Evolutionary conservation across 1,140 invertebrate species (phyloP).

Genomic region (Papilio xuthus): DNA sequence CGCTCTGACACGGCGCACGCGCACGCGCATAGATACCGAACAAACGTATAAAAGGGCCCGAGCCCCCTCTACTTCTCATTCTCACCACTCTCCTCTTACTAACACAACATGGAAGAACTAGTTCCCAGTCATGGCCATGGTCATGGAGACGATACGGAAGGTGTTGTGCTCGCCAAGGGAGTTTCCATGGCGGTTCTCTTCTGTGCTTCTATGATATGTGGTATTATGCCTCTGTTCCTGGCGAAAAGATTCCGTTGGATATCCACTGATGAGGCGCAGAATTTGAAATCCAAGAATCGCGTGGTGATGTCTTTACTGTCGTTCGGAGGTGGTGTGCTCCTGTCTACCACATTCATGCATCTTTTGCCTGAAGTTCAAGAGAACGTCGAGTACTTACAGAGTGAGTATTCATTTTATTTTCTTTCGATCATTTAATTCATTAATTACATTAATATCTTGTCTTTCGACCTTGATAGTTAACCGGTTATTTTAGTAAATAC

Average conservation of each 20-base stretch:
- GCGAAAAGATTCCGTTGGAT: slow-evolving; percentile 85
- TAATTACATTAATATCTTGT: not conserved
- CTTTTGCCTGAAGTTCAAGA: slow-evolving; percentile 93
- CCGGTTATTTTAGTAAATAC: not conserved
- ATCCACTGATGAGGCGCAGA: slow-evolving; percentile 61
- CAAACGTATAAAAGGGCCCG: slow-evolving; percentile 67
- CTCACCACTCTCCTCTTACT: slow-evolving; percentile 40
- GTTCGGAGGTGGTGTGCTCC: slow-evolving; percentile 94
- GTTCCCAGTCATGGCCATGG: slow-evolving; percentile 44
- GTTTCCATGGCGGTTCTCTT: slow-evolving; percentile 89
- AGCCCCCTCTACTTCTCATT: slow-evolving; percentile 48
- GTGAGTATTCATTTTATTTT: slow-evolving; percentile 55
- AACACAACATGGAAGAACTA: slow-evolving; percentile 49
- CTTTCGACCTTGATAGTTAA: not conserved
- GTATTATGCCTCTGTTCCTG: slow-evolving; percentile 86
- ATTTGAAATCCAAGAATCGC: slow-evolving; percentile 75
- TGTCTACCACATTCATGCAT: slow-evolving; percentile 95
- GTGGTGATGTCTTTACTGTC: slow-evolving; percentile 84
- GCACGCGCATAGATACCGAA: slow-evolving; percentile 71
- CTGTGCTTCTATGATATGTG: slow-evolving; percentile 86
- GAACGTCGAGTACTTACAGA: slow-evolving; percentile 82
- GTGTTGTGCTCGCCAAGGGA: slow-evolving; percentile 84
- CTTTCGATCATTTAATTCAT: slow-evolving; percentile 7
- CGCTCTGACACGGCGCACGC: slow-evolving; percentile 68
- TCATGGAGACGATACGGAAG: slow-evolving; percentile 63